Percentiles rank a stretch among this genome's conserved stretches.
phyloP scores from a whole-genome alignment of 2,888 invertebrate species.

The Spilarctia lutea region DNA sequence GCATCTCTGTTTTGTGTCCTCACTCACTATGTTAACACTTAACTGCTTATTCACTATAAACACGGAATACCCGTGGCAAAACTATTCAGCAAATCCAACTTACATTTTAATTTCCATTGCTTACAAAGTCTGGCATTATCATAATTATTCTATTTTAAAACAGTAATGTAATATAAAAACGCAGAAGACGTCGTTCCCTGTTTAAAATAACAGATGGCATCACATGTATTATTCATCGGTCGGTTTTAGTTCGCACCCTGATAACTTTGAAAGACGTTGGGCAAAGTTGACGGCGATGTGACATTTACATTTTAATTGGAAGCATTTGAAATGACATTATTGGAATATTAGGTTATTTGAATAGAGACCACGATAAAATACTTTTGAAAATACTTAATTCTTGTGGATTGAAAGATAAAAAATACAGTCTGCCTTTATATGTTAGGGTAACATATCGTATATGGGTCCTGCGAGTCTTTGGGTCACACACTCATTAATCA shows the following conservation, averaged over 20 bases:
- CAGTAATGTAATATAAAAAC: constrained; percentile 65
- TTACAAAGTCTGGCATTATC: constrained; percentile 44
- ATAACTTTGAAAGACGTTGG: constrained; percentile 66
- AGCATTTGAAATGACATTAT: constrained; percentile 54
- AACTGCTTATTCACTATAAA: not conserved
- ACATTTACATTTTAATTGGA: constrained; percentile 78
- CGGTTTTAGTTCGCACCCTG: constrained; percentile 67
- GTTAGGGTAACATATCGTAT: not conserved
- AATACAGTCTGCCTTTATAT: not conserved
- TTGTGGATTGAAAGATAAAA: not conserved
- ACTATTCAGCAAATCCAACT: constrained; percentile 20
- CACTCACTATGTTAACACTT: too few relatives aligned
- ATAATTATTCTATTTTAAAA: constrained; percentile 59
- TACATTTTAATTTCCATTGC: constrained; percentile 39
- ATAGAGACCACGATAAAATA: not conserved
- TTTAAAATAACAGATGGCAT: constrained; percentile 79
- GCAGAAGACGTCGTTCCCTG: constrained; percentile 68
- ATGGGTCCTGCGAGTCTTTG: too few relatives aligned
- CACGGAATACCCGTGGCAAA: not conserved
- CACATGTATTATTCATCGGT: constrained; percentile 77
- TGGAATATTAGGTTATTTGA: constrained; percentile 39
- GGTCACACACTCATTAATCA: too few relatives aligned
- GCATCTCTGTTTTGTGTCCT: too few relatives aligned
- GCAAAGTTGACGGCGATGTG: constrained; percentile 61
- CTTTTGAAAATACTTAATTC: not conserved